Conservation (phyloP, 2,113 vertebrate genomes). For the Anguilla rostrata region DNA sequence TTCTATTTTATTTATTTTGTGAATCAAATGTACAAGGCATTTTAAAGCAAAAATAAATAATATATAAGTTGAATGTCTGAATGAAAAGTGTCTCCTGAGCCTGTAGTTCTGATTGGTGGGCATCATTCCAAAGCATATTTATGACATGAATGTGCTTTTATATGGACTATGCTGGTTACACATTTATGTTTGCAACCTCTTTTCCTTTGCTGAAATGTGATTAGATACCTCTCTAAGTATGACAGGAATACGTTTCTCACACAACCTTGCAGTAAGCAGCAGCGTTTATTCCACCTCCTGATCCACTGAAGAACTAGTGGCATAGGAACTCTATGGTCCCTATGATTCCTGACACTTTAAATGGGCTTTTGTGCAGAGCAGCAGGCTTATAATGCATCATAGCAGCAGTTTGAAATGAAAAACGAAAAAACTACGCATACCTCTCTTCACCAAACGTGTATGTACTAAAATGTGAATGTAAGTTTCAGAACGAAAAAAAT, state of each 20-base stretch:
- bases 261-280: not conserved
- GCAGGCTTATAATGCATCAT: constrained; percentile 7
- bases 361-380: constrained; percentile 24
- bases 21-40: constrained; percentile 42
- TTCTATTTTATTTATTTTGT: constrained; percentile 68
- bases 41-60: constrained; percentile 55
- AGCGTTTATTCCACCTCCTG: constrained; percentile 1
- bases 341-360: constrained; percentile 31
- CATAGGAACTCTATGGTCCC: constrained; percentile 36
- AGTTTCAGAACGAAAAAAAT: constrained; percentile 53
- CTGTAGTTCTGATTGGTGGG: constrained; percentile 36
- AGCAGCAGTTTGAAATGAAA: constrained; percentile 34
- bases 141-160: constrained; percentile 67
- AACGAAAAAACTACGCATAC: constrained; percentile 33
- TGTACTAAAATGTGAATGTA: constrained; percentile 66
- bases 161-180: constrained; percentile 49
- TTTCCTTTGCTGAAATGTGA: constrained; percentile 14
- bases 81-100: constrained; percentile 36
- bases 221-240: not conserved
- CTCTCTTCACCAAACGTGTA: constrained; percentile 58
- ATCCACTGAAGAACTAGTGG: not conserved
- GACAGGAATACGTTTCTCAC: not conserved
- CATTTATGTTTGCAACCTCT: constrained; percentile 39
- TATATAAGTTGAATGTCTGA: constrained; percentile 60
- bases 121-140: constrained; percentile 70